Percentiles rank a stretch among this genome's conserved stretches.
These are phyloP conservation scores for Oophaga pumilio DNA, from an alignment of 2,113 vertebrate genomes.

Conservation along the genomic window DNA sequence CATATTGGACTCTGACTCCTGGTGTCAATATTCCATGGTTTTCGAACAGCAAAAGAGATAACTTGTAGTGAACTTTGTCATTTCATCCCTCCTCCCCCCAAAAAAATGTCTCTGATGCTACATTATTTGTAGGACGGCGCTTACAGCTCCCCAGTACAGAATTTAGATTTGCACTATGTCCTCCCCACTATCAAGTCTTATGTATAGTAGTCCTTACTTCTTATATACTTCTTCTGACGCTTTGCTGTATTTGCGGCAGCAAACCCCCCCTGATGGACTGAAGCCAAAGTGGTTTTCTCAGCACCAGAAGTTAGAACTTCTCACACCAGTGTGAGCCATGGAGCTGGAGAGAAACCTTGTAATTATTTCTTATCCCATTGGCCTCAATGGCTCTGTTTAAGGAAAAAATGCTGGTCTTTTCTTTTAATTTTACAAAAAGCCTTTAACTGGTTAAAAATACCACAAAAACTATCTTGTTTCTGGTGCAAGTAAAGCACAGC, in stretches of 20 bases:
- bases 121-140: neutral
- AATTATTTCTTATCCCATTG: too few species aligned
- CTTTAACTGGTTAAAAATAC: too few species aligned
- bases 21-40: neutral
- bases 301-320: neutral
- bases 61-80: too few species aligned
- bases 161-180: neutral
- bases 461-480: too few species aligned
- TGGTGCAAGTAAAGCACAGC: too few species aligned
- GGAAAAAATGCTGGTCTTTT: too few species aligned
- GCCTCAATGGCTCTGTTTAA: too few species aligned
- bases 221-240: neutral
- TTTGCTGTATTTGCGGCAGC: too few species aligned
- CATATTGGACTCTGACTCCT: neutral
- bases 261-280: too few species aligned
- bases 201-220: neutral
- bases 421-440: too few species aligned
- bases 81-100: neutral
- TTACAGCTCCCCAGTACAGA: neutral
- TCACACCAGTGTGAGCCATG: neutral
- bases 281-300: neutral
- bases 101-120: neutral
- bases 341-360: too few species aligned
- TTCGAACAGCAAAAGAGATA: too few species aligned
- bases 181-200: neutral